A percentile compares a stretch with the other conserved stretches of the same genome.
Evolutionary conservation across 35 echinoderm and acorn worm species (phyloP).

Genomic region (Heliocidaris erythrogramma): DNA sequence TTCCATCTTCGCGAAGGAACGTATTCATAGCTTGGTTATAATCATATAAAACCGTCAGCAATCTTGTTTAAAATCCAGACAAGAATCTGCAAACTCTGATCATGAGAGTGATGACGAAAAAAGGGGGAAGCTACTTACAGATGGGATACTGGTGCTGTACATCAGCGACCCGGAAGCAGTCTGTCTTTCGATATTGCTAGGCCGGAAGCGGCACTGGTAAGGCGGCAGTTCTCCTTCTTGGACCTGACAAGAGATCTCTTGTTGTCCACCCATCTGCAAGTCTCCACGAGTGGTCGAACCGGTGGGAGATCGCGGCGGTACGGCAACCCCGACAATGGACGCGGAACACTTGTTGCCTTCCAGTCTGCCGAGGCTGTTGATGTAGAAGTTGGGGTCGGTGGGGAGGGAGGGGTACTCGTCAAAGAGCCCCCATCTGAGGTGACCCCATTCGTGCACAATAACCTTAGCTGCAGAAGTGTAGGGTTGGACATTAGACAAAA

Average conservation of each 20-base stretch:
- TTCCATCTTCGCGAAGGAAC: no score
- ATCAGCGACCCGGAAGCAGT: slow-evolving; percentile 52
- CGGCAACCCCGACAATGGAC: slow-evolving; percentile 30
- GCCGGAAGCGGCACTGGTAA: slow-evolving; percentile 41
- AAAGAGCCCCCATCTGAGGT: slow-evolving; percentile 75
- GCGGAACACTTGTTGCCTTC: slow-evolving; percentile 54
- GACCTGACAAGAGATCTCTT: not conserved
- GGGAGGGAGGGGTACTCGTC: slow-evolving; percentile 64
- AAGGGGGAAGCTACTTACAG: slow-evolving; percentile 19
- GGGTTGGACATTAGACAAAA: not conserved
- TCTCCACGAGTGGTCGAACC: not conserved
- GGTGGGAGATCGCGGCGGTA: not conserved
- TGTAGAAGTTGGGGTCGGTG: slow-evolving; percentile 56
- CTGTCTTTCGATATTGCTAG: slow-evolving; percentile 4
- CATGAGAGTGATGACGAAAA: no score
- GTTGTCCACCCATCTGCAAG: no score
- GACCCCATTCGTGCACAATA: slow-evolving; percentile 71
- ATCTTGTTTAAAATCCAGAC: no score
- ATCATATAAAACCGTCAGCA: no score
- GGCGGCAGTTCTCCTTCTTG: slow-evolving; percentile 26
- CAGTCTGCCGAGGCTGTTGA: slow-evolving; percentile 33
- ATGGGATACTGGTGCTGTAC: slow-evolving; percentile 11
- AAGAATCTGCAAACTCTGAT: no score
- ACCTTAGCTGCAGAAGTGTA: slow-evolving; percentile 36
- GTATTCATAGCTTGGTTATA: no score